Conservation (phyloP, 2,888 invertebrate genomes). For the Athrips mouffetella region DNA sequence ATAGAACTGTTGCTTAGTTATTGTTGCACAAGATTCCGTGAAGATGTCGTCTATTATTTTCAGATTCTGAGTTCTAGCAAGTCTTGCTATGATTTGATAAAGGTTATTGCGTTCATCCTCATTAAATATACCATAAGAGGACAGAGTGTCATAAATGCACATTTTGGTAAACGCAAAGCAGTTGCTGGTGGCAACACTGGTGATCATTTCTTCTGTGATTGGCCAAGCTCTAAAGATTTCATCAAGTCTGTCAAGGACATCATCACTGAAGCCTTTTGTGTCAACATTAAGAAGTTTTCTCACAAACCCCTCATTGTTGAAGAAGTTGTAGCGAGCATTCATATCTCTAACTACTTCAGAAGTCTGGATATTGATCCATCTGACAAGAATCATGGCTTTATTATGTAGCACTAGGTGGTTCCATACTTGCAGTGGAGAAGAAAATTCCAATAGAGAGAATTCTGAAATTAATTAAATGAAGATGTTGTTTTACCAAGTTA, state of each 20-base stretch:
- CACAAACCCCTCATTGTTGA: slow-evolving; percentile 63
- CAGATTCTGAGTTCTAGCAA: slow-evolving; percentile 77
- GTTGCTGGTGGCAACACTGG: slow-evolving; percentile 61
- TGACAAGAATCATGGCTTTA: slow-evolving; percentile 76
- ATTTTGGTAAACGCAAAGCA: slow-evolving; percentile 74
- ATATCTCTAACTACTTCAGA: slow-evolving; percentile 70
- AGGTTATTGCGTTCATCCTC: slow-evolving; percentile 77
- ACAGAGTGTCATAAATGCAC: slow-evolving; percentile 78
- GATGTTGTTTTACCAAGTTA: not conserved
- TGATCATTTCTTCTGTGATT: slow-evolving; percentile 79
- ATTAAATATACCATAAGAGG: slow-evolving; percentile 81
- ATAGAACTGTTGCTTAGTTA: slow-evolving; percentile 71
- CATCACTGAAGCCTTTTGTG: slow-evolving; percentile 55
- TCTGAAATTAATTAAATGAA: slow-evolving; percentile 61
- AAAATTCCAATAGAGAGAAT: slow-evolving; percentile 67
- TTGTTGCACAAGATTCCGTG: slow-evolving; percentile 65
- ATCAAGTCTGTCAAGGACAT: slow-evolving; percentile 64
- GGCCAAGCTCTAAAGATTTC: slow-evolving; percentile 74
- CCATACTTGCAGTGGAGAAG: slow-evolving; percentile 78
- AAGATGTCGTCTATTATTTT: slow-evolving; percentile 77
- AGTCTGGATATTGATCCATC: slow-evolving; percentile 80
- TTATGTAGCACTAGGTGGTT: slow-evolving; percentile 78
- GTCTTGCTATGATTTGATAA: slow-evolving; percentile 76
- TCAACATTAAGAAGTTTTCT: slow-evolving; percentile 64
- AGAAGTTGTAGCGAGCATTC: slow-evolving; percentile 67